Evolutionary conservation across 1,140 invertebrate species (phyloP), one percentile per base, ranked within the genome.

Genomic region (Halesus radiatus): DNA sequence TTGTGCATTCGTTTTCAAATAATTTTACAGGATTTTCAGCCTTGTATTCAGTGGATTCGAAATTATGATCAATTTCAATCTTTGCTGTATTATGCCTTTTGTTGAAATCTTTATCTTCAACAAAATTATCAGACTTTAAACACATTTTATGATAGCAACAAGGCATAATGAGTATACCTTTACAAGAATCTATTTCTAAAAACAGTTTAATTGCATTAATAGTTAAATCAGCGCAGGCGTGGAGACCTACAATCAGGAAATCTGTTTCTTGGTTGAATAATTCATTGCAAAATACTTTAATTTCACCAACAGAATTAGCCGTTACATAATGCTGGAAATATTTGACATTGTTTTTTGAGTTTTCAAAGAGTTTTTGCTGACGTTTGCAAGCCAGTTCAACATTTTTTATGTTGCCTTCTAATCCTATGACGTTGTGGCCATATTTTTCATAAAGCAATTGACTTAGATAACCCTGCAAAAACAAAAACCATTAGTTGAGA

Each of bases 61-160:
- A 4, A 23, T 64, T 64, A 64, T 23, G 15, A 23, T 64, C 60
- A 64, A 16, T 23, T 22, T 64, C 7, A 29, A 64, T 10, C 23
- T 20, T 26, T 13, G 60, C 10, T 22, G n/a, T 20, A 1, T 22
- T 16, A 23, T 56, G n/a, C 1, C n/a, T 56, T 18, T 56, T 8
- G n/a, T 56, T 56, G 3, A 22, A n/a, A 18, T 56, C 54, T 18
- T 56, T n/a, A 56, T n/a, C 3, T 60, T 60, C 56, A 60, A 23
- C 7, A 60, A 7, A 6, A 56, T 5, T 8, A 3, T 8, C 56
- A 60, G 15, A 23, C 18, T 60, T 60, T 29, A 50, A 70, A 15
- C 3, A 13, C 77, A 96, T 88, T 86, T 95, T 95, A 87, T 97
- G 96, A 85, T 97, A 97, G 84, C 96, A 98, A 85, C 96, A 98